These are phyloP conservation scores for Branchinecta sandiegonensis DNA, from an alignment of 2,888 invertebrate genomes.

Conservation along the genomic window DNA sequence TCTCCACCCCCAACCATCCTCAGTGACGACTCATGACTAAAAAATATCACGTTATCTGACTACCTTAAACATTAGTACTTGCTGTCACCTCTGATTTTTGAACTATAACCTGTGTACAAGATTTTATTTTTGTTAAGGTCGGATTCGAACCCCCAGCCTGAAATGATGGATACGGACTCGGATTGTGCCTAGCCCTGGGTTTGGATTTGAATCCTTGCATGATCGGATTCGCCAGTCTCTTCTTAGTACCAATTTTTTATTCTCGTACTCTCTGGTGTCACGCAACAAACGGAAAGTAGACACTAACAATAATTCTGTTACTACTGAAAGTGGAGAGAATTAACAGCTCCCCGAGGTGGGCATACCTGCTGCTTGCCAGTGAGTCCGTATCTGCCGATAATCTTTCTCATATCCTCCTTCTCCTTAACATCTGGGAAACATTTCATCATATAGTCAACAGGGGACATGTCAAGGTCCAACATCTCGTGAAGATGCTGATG, in stretches of 20 bases:
- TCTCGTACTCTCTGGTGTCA: neutral
- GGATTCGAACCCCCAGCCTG: too few relatives aligned
- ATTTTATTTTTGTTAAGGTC: too few relatives aligned
- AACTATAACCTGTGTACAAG: too few relatives aligned
- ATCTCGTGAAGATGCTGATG: slow-evolving; percentile 97
- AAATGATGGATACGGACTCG: too few relatives aligned
- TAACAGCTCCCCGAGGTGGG: slow-evolving; percentile 28
- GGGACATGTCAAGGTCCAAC: slow-evolving; percentile 81
- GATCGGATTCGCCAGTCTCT: neutral
- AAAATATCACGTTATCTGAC: too few relatives aligned
- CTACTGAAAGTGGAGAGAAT: slow-evolving; percentile 31
- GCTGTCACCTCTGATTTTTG: too few relatives aligned
- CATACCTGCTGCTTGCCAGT: slow-evolving; percentile 84
- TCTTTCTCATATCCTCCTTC: slow-evolving; percentile 96
- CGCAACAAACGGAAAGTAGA: neutral
- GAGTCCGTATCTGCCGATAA: slow-evolving; percentile 93
- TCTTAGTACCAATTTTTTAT: neutral
- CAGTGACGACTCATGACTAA: too few relatives aligned
- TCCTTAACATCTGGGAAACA: slow-evolving; percentile 93
- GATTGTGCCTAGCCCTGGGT: too few relatives aligned
- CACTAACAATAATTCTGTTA: slow-evolving; percentile 35
- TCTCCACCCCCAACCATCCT: too few relatives aligned
- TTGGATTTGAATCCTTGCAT: too few relatives aligned
- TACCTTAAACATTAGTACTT: too few relatives aligned
- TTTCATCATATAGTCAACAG: slow-evolving; percentile 96